Base-by-base conservation (phyloP, 1,140 invertebrate species). In the Drosophila navojoa region DNA sequence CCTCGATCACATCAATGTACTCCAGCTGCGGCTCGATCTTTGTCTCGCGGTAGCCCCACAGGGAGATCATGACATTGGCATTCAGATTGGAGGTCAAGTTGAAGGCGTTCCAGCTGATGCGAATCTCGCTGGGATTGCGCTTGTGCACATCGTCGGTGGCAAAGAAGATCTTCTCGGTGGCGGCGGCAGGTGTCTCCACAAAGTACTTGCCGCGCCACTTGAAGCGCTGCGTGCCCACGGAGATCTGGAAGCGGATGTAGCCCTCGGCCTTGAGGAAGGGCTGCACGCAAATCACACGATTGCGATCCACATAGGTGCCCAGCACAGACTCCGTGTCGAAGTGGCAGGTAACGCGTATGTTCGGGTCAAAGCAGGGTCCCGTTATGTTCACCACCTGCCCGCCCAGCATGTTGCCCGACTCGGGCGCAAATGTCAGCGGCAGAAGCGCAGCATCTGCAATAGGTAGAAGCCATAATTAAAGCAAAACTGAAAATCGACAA, bases 141-240 rank as follows among this genome's bases (percentile, higher is more conserved):
- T 96, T 93, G 75, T 97, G 95, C 6, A 97, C 93, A 22, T 94
- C 93, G 75, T 95, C 94, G 45, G 95, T 95, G 45, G 94, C 93
- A 87, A 98, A 97, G 92, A 95, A 96, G 53, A 98, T 97, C 81
- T 95, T 95, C 91, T 97, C 96, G 0, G 95, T 94, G 4, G 97
- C 96, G 0, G 95, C 96, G 0, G 96, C 95, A 0, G 97, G 97
- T 2, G 97, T 97, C 94, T 98, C 97, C 50, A 98, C 95, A 91
- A 98, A 98, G 92, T 95, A 98, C 93, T 95, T 96, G 80, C 97
- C 97, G 84, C 97, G 97, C 96, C 97, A 99, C 78, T 98, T 96
- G 90, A 95, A 97, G 19, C 94, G 94, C 79, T 96, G 96, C 42
- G 95, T 96, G 60, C 96, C 96, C 49, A 98, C 95, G 4, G 97